Conservation (phyloP, 2,797 vertebrate species). For the Pogonophryne albipinna region DNA sequence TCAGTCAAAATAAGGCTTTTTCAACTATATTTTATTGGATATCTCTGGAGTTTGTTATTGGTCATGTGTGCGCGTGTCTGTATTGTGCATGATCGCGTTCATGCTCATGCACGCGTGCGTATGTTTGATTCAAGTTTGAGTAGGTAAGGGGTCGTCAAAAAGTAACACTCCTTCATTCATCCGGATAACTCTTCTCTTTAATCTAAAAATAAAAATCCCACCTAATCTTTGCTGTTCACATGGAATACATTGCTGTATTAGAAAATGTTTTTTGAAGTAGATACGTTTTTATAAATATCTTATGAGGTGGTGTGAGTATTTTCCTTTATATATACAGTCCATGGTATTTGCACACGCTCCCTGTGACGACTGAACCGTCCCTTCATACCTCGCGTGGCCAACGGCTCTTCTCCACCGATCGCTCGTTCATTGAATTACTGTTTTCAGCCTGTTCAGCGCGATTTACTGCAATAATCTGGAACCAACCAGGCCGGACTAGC, state of each 20-base stretch:
- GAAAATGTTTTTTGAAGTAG: accelerated
- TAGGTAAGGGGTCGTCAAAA: slow-evolving; percentile 42
- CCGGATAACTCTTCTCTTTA: background rate
- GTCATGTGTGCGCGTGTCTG: background rate
- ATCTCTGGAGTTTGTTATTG: background rate
- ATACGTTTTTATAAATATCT: background rate
- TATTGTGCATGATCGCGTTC: background rate
- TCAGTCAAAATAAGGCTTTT: no score
- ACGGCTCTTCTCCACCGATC: slow-evolving; percentile 82
- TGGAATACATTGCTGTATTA: accelerated
- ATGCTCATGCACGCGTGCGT: slow-evolving; percentile 5
- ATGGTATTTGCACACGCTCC: slow-evolving; percentile 53
- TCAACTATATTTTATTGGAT: no score
- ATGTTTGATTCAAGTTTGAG: slow-evolving; percentile 75
- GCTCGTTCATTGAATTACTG: slow-evolving; percentile 77
- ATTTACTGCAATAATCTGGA: slow-evolving; percentile 24
- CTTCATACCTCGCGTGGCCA: slow-evolving; percentile 88
- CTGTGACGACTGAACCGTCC: slow-evolving; percentile 77
- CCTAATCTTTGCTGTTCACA: accelerated
- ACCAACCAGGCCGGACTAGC: slow-evolving; percentile 33
- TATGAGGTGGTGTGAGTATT: background rate
- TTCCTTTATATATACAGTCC: no score
- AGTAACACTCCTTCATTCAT: background rate
- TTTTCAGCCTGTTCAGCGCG: slow-evolving; percentile 33
- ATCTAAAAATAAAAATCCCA: background rate